Base-by-base conservation (phyloP, 1,140 invertebrate genomes). In the Drosophila azteca region DNA sequence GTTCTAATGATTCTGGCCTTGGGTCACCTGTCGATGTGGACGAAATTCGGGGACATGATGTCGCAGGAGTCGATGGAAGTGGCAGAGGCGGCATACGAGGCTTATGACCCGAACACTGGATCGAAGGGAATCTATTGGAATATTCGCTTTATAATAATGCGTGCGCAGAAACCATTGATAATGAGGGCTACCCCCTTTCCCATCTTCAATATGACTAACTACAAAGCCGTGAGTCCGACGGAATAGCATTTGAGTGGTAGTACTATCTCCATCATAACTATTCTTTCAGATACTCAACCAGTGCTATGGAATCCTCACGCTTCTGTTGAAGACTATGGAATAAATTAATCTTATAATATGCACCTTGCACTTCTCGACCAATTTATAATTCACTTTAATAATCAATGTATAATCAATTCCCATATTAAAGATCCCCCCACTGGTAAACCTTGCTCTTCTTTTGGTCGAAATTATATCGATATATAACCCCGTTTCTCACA, bases 231-330 rank as follows among this genome's bases (percentile, higher is more conserved):
- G 24, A 74, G 77, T 70, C 13, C 0, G 7, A 22, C 1, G 4
- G 7, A 39, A 11, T 0, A 9, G 4, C 3, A 3, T 49, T 6
- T 24, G n/a, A 39, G 13, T 13, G 11, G 3, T 13, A 39, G 35
- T 11, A 3, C 35, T 2, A 31, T 5, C 8, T 13, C 0, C 1
- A 3, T 26, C 2, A 46, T 11, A 9, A 31, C 35, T 22, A 50
- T 7, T 11, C 3, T 61, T 45, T 6, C 51, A 83, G 80, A 67
- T 79, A 50, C 43, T 84, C 1, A 79, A 79, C 6, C 80, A 83
- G 29, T 79, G 80, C 51, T 83, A 84, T 35, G 76, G 66, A 43
- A 72, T 83, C 46, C 8, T 83, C 7, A 84, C 79, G 2, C 2
- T 84, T 4, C 29, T 84, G 51, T 3, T 84, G 6, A 64, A 84